Conservation (phyloP, 2,797 vertebrate species). For the Trichosurus vulpecula region DNA sequence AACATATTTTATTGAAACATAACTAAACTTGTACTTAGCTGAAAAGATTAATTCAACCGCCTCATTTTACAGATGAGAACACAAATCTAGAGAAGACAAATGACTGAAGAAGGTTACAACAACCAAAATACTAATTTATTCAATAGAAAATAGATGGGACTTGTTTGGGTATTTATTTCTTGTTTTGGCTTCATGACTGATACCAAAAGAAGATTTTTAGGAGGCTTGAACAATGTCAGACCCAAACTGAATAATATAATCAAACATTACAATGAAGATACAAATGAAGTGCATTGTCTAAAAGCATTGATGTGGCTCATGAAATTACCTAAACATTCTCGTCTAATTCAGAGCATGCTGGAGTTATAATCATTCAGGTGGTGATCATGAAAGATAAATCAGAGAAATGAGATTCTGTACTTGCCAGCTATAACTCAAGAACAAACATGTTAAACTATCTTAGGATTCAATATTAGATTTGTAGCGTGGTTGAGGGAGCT, state of each 20-base stretch:
- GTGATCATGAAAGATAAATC: constrained; percentile 63
- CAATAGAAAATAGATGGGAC: neutral
- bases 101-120: neutral
- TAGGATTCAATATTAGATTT: constrained; percentile 13
- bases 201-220: neutral
- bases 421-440: constrained; percentile 49
- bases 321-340: constrained; percentile 65
- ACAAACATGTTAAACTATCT: constrained; percentile 42
- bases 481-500: neutral
- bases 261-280: constrained; percentile 65
- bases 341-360: constrained; percentile 69
- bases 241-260: constrained; percentile 62
- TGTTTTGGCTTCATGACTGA: neutral
- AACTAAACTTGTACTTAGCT: neutral
- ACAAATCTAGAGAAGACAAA: neutral
- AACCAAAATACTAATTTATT: neutral
- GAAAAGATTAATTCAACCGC: neutral
- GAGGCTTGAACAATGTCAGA: constrained; percentile 47
- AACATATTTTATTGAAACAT: neutral
- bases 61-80: neutral
- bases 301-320: constrained; percentile 49
- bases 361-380: constrained; percentile 61
- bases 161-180: neutral
- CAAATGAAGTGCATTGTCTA: constrained; percentile 66
- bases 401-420: constrained; percentile 65